phyloP scores from a whole-genome alignment of 2,797 vertebrate species.

The Anguilla marmorata region DNA sequence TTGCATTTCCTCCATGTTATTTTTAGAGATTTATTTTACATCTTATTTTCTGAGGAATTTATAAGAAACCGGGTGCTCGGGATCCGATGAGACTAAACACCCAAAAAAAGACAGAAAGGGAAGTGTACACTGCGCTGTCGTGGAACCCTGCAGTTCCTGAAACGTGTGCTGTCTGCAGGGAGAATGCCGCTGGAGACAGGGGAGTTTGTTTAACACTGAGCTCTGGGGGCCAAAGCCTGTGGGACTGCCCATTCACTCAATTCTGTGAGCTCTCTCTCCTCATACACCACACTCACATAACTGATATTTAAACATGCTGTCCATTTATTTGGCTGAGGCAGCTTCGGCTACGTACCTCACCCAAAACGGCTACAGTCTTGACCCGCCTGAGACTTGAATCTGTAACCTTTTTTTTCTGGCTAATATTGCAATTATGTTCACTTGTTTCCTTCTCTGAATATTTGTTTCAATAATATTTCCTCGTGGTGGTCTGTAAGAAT shows the following conservation, averaged over 20 bases:
- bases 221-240: neutral
- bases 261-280: neutral
- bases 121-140: neutral
- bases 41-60: neutral
- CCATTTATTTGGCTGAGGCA: neutral
- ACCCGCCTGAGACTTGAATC: neutral
- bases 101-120: neutral
- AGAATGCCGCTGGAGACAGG: neutral
- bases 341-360: neutral
- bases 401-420: neutral
- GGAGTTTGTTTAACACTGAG: constrained; percentile 3
- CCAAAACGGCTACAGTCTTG: neutral
- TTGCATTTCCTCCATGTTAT: neutral
- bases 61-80: neutral
- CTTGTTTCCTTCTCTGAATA: neutral
- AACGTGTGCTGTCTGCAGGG: neutral
- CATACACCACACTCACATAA: neutral
- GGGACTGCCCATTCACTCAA: neutral
- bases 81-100: neutral
- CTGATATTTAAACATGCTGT: neutral
- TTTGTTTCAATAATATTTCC: neutral
- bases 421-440: neutral
- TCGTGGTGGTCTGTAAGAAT: neutral
- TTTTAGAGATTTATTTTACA: neutral
- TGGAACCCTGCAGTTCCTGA: neutral